A percentile compares a stretch with the other conserved stretches of the same genome.
Conservation (phyloP, 2,797 vertebrate species). For the Apodemus agrarius region DNA sequence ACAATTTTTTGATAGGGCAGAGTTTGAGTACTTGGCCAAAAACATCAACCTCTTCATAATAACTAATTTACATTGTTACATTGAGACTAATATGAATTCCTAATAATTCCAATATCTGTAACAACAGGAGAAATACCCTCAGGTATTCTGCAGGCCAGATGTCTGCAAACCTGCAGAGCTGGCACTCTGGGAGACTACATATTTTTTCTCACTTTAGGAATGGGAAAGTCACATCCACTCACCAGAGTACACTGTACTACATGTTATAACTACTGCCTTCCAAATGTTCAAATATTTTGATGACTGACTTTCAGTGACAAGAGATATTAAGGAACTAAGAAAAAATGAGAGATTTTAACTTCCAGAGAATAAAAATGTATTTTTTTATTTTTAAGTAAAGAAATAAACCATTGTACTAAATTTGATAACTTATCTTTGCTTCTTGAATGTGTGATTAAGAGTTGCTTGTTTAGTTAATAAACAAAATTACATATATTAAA, state of each 20-base stretch:
- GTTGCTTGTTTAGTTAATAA: not conserved
- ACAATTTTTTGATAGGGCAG: not conserved
- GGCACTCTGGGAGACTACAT: not conserved
- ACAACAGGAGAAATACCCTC: not conserved
- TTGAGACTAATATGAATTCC: not conserved
- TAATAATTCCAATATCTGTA: not conserved
- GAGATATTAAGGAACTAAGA: not conserved
- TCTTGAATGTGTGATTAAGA: not conserved
- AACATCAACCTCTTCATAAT: not conserved
- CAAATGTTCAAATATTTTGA: conserved; percentile 33
- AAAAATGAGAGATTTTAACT: not conserved
- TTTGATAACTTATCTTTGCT: not conserved
- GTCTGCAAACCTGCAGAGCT: not conserved
- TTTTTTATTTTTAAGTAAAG: not conserved
- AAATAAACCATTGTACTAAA: not conserved
- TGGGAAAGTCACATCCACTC: not conserved
- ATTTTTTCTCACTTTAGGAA: conserved; percentile 43
- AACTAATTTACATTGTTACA: not conserved
- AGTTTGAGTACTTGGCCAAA: not conserved
- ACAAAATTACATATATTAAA: not conserved
- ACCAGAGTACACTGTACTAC: not conserved
- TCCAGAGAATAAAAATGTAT: not conserved
- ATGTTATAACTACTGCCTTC: not conserved
- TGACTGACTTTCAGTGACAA: not conserved
- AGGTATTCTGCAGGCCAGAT: not conserved